These are phyloP conservation scores for Pseudochirops cupreus DNA, from an alignment of 2,797 vertebrate genomes.

Conservation along the genomic window DNA sequence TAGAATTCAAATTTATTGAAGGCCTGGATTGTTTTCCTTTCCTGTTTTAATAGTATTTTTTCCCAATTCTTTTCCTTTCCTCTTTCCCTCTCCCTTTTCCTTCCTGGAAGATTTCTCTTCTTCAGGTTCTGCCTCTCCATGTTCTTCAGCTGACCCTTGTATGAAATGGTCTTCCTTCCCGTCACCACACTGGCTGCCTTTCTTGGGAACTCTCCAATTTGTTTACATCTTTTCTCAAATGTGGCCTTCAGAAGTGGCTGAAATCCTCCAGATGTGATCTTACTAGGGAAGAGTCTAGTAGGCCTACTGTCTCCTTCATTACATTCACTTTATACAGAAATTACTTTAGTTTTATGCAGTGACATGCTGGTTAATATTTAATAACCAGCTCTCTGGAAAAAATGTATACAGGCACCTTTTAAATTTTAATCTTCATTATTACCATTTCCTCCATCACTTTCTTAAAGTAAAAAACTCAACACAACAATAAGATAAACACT, in stretches of 20 bases:
- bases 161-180: neutral
- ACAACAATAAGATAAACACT: neutral
- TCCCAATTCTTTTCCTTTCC: too few relatives aligned
- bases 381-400: neutral
- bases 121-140: neutral
- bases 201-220: neutral
- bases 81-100: neutral
- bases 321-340: neutral
- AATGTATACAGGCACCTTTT: neutral
- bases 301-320: neutral
- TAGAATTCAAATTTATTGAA: neutral
- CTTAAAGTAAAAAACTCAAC: neutral
- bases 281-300: neutral
- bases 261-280: neutral
- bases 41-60: neutral
- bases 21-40: neutral
- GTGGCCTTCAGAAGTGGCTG: neutral
- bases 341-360: neutral
- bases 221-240: neutral
- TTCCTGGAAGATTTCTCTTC: neutral
- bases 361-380: neutral
- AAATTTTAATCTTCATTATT: neutral
- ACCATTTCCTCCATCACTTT: neutral
- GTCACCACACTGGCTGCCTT: neutral
- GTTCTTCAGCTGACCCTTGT: neutral